Evolutionary conservation across 2,888 invertebrate species (phyloP), one percentile per base, ranked within the genome.

Genomic region (Epinotia ramella): DNA sequence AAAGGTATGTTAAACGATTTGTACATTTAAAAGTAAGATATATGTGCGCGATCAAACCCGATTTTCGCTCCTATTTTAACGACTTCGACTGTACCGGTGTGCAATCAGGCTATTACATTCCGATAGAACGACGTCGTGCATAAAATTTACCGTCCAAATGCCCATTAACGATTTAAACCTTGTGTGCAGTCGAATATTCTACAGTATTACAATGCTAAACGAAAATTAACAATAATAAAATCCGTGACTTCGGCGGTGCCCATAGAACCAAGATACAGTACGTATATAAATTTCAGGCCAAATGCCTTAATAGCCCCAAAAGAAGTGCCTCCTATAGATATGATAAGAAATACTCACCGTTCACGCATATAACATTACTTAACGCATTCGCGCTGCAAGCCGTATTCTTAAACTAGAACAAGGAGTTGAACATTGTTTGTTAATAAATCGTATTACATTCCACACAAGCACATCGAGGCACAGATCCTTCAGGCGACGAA

Each of bases 391-490:
- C 16, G 16, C 46, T 24, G 11, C 18, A 67, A 70, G 49, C 66
- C 46, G 18, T 40, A 64, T 46, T 65, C 56, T 60, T 46, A 60
- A 62, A 60, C 28, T 57, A 73, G 44, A 68, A 57, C 68, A 71
- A 71, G 56, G 62, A 56, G 44, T 40, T 13, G 44, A 53, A 62
- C 66, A 66, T 68, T 44, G 59, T 65, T 33, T 71, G 44, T 28
- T 75, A 74, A 67, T 56, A 73, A 60, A 40, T 72, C 66, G 80
- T 83, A 82, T 91, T 93, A 95, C 96, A 92, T 96, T 94, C 81
- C 91, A 85, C 59, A 95, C 91, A 64, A 96, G 91, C 73, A 95
- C 88, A 83, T 95, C 93, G 84, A 96, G 88, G 84, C 96, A 96
- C 53, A 96, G 82, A 64, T 93, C 92, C 79, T 95, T 95, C 44